phyloP scores from a whole-genome alignment of 2,797 vertebrate genomes.

The Helostoma temminkii region DNA sequence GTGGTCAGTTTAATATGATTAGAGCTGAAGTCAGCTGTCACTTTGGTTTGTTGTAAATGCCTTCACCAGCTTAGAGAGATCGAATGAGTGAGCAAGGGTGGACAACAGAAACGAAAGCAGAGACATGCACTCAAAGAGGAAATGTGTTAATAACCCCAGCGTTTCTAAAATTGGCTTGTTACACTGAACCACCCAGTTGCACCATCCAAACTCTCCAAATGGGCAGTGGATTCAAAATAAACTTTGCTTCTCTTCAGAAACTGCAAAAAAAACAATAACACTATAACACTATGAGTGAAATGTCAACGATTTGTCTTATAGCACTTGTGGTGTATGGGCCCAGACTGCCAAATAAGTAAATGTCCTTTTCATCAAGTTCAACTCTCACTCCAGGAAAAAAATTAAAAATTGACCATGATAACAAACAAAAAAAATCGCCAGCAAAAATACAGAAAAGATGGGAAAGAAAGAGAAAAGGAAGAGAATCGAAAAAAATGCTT shows the following conservation, averaged over 20 bases:
- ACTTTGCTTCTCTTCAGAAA: slow-evolving; percentile 24
- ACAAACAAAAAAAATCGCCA: slow-evolving; percentile 20
- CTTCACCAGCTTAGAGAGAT: slow-evolving; percentile 55
- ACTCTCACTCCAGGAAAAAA: neutral
- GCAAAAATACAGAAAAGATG: slow-evolving; percentile 23
- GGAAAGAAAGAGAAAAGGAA: slow-evolving; percentile 5
- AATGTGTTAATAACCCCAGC: slow-evolving; percentile 68
- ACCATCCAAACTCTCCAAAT: slow-evolving; percentile 56
- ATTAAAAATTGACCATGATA: neutral
- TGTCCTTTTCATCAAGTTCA: slow-evolving; percentile 28
- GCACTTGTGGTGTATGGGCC: too few relatives aligned
- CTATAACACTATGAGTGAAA: too few relatives aligned
- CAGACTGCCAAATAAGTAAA: too few relatives aligned
- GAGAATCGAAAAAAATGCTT: neutral
- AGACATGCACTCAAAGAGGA: slow-evolving; percentile 47
- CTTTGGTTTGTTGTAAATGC: slow-evolving; percentile 70
- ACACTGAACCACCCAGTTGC: slow-evolving; percentile 59
- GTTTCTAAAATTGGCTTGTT: slow-evolving; percentile 71
- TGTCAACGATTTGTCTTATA: too few relatives aligned
- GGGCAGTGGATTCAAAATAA: slow-evolving; percentile 44
- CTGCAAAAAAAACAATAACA: too few relatives aligned
- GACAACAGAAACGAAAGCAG: slow-evolving; percentile 32
- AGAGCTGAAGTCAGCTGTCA: slow-evolving; percentile 80
- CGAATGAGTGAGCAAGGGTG: slow-evolving; percentile 42
- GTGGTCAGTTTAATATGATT: slow-evolving; percentile 79